Evolutionary conservation across 2,888 invertebrate genomes (phyloP).

Genomic region (Teleiodes luculella): DNA sequence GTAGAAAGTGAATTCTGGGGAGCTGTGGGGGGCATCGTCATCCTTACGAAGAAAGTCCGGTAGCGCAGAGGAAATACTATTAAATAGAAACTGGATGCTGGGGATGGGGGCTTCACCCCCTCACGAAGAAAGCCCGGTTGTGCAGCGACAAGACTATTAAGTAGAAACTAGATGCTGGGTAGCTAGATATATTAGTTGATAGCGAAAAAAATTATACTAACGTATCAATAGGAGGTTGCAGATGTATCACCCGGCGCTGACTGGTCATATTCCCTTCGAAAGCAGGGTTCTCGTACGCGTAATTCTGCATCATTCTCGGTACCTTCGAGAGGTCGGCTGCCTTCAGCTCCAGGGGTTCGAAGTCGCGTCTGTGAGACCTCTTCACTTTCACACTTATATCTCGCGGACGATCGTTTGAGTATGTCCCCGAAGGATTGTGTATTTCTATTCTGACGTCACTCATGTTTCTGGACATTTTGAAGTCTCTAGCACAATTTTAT

Average conservation of each 20-base stretch:
- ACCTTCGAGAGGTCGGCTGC: slow-evolving; percentile 20
- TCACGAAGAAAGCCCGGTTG: too few species aligned
- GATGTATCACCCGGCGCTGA: slow-evolving; percentile 31
- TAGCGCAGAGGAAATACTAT: too few species aligned
- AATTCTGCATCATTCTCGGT: slow-evolving; percentile 39
- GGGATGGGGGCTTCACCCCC: too few species aligned
- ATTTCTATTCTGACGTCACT: neutral
- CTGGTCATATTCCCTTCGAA: slow-evolving; percentile 52
- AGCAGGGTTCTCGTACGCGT: slow-evolving; percentile 57
- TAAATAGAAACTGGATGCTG: too few species aligned
- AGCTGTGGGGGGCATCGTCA: too few species aligned
- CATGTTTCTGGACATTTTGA: too few species aligned
- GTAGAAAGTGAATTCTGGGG: too few species aligned
- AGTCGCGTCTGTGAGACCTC: neutral
- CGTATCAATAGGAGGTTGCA: slow-evolving; percentile 15
- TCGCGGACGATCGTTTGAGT: neutral
- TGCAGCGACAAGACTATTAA: too few species aligned
- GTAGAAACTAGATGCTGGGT: too few species aligned
- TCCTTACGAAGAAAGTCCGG: too few species aligned
- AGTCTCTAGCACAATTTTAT: too few species aligned
- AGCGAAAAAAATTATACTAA: neutral
- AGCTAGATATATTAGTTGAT: too few species aligned
- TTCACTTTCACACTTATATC: neutral
- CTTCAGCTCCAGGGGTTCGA: neutral
- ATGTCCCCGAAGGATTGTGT: neutral